phyloP scores from a whole-genome alignment of 2,888 invertebrate species.

The Crepidodera aurea region DNA sequence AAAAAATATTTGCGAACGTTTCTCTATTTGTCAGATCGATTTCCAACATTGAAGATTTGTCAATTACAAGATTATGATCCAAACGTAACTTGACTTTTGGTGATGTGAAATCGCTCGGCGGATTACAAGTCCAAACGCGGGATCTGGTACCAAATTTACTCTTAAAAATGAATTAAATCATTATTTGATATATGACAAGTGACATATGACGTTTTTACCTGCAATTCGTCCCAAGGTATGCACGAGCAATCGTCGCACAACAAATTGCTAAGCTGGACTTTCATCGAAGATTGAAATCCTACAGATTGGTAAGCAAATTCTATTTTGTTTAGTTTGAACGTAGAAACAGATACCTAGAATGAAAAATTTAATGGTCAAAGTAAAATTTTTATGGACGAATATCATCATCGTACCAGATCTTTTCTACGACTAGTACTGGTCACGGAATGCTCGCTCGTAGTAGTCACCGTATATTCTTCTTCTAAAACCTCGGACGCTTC shows the following conservation, averaged over 20 bases:
- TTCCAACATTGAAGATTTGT: conserved; percentile 51
- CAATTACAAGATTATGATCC: conserved; percentile 67
- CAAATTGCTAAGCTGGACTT: conserved; percentile 75
- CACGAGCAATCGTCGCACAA: conserved; percentile 84
- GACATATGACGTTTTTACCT: conserved; percentile 66
- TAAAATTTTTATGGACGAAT: conserved; percentile 3
- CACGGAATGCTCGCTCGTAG: conserved; percentile 84
- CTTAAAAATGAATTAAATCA: conserved; percentile 60
- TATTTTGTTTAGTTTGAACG: conserved; percentile 76
- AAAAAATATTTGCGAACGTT: conserved; percentile 61
- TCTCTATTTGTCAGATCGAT: conserved; percentile 62
- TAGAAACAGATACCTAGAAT: conserved; percentile 65
- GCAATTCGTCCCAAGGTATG: conserved; percentile 94
- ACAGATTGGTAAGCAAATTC: conserved; percentile 77
- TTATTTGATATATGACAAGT: neutral
- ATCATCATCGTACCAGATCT: conserved; percentile 70
- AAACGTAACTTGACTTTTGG: conserved; percentile 70
- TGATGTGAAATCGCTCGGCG: conserved; percentile 61
- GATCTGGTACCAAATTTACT: conserved; percentile 84
- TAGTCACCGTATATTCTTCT: conserved; percentile 75
- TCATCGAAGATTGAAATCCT: conserved; percentile 72
- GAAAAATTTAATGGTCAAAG: neutral
- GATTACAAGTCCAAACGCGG: conserved; percentile 80
- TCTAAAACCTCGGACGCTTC: conserved; percentile 87
- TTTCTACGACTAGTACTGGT: conserved; percentile 81